These are phyloP conservation scores for Haliclona indistincta DNA, from an alignment of 37 sponge, comb jelly and placozoan species.

Conservation along the genomic window DNA sequence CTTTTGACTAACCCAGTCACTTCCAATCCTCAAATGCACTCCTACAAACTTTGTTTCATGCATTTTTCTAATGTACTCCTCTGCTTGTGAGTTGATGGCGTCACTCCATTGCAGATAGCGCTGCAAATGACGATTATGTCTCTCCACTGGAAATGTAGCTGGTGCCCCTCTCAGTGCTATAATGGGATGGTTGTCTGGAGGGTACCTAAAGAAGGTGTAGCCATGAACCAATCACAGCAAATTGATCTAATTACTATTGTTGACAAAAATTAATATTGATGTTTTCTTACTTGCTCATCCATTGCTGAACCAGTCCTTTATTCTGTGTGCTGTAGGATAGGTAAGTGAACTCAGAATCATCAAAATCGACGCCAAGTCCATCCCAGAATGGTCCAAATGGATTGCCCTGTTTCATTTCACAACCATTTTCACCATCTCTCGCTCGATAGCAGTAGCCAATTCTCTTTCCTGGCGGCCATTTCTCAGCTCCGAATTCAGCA, in stretches of 20 bases:
- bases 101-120: constrained; percentile 68
- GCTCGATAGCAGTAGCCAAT: constrained; percentile 67
- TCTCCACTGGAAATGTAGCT: constrained; percentile 67
- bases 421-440: constrained; percentile 23
- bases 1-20: constrained; percentile 83
- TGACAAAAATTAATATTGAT: not conserved
- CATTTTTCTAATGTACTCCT: constrained; percentile 48
- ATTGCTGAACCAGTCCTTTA: not conserved
- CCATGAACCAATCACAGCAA: not conserved
- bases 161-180: constrained; percentile 88
- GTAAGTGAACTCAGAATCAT: constrained; percentile 33
- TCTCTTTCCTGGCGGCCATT: constrained; percentile 81
- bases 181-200: constrained; percentile 67
- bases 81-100: constrained; percentile 27
- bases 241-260: not conserved
- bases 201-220: constrained; percentile 43
- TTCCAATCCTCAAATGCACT: constrained; percentile 78
- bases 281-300: not conserved
- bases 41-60: constrained; percentile 53
- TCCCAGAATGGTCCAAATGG: constrained; percentile 93
- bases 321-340: not conserved
- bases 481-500: constrained; percentile 57
- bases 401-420: constrained; percentile 82
- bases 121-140: constrained; percentile 58
- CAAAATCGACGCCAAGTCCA: constrained; percentile 71